phyloP scores from a whole-genome alignment of 2,797 vertebrate species.

The Rhabdomys pumilio region DNA sequence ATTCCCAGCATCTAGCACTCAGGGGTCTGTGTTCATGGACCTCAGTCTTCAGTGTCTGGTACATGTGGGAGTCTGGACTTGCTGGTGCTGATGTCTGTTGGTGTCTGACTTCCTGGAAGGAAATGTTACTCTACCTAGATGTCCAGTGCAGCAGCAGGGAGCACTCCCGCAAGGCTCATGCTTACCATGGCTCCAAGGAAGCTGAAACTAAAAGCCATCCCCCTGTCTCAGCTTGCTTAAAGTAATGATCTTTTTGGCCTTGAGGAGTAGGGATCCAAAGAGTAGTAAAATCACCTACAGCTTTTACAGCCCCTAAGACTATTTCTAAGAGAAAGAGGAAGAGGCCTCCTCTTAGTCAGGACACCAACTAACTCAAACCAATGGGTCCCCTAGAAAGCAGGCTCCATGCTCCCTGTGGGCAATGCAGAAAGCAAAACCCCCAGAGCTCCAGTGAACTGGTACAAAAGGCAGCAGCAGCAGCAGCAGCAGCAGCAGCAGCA shows the following conservation, averaged over 20 bases:
- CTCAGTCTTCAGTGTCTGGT: background rate
- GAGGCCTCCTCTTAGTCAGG: background rate
- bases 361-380: background rate
- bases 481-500: rapidly evolving
- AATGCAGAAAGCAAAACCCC: background rate
- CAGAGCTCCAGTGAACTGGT: background rate
- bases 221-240: background rate
- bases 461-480: background rate
- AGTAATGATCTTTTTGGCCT: background rate
- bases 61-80: rapidly evolving
- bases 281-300: background rate
- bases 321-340: too few species aligned
- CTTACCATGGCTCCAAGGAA: background rate
- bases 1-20: too few species aligned
- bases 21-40: background rate
- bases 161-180: background rate
- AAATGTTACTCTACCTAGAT: background rate
- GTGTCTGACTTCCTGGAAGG: background rate
- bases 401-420: background rate
- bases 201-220: background rate
- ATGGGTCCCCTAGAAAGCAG: background rate
- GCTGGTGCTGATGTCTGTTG: background rate
- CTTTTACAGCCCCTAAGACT: background rate
- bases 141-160: background rate
- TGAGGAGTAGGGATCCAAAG: background rate